Percentiles rank a stretch among this genome's conserved stretches.
Evolutionary conservation across 2,113 vertebrate genomes (phyloP).

Genomic region (Scortum barcoo): DNA sequence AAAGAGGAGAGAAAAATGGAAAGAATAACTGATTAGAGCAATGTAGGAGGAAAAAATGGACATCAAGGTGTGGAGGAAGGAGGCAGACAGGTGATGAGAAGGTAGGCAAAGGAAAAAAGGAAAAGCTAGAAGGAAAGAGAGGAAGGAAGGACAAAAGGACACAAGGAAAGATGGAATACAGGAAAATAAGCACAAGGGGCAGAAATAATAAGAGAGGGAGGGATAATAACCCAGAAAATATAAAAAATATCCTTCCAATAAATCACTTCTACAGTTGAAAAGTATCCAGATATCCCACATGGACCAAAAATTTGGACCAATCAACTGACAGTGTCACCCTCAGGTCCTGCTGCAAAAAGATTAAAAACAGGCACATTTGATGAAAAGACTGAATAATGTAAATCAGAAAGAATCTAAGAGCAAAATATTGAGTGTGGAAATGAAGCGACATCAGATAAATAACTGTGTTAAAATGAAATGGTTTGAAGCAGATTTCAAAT

Average conservation of each 20-base stretch:
- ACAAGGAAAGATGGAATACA: neutral
- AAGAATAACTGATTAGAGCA: neutral
- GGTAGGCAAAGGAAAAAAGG: neutral
- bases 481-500: too few relatives aligned
- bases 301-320: neutral
- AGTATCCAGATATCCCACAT: neutral
- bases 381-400: too few relatives aligned
- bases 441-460: too few relatives aligned
- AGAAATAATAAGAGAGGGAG: neutral
- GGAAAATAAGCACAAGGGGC: neutral
- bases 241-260: neutral
- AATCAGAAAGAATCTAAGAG: too few relatives aligned
- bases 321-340: too few relatives aligned
- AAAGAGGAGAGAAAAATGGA: neutral
- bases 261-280: neutral
- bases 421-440: too few relatives aligned
- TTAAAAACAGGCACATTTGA: too few relatives aligned
- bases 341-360: too few relatives aligned
- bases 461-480: too few relatives aligned
- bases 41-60: neutral
- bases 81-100: neutral
- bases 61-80: neutral
- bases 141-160: neutral
- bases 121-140: neutral
- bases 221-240: conserved; percentile 4